Conservation (phyloP, 2,797 vertebrate species). For the Muscicapa striata region DNA sequence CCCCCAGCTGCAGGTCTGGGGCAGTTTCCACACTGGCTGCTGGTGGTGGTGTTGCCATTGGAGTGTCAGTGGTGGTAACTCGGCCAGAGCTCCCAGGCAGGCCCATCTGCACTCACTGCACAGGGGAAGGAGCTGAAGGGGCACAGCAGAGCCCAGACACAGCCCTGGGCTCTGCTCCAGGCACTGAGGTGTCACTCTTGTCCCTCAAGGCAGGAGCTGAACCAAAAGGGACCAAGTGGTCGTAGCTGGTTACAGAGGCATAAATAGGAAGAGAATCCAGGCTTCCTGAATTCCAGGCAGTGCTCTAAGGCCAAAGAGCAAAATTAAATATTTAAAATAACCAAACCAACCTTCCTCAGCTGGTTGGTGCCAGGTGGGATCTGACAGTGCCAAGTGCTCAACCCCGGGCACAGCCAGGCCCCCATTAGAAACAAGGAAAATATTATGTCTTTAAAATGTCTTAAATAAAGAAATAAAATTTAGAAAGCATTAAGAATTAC, state of each 20-base stretch:
- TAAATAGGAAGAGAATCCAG: background rate
- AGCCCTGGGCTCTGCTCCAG: accelerated
- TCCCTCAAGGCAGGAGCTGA: background rate
- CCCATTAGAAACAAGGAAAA: background rate
- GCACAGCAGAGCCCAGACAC: accelerated
- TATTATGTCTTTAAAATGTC: background rate
- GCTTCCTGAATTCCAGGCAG: background rate
- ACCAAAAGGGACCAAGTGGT: background rate
- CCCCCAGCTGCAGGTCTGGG: accelerated
- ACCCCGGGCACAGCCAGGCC: background rate
- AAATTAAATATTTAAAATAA: background rate
- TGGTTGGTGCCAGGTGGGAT: background rate
- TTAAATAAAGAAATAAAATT: slow-evolving; percentile 46
- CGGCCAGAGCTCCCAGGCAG: background rate
- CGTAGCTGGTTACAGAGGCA: background rate
- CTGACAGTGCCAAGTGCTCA: accelerated
- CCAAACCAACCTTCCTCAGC: background rate
- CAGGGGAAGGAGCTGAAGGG: background rate
- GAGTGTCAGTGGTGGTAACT: accelerated
- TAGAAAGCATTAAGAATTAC: slow-evolving; percentile 38
- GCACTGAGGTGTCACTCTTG: background rate
- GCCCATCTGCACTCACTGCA: accelerated
- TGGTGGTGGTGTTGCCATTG: background rate
- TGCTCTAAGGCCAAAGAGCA: background rate
- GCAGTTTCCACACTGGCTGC: background rate